Evolutionary conservation across 1,140 invertebrate species (phyloP).

Genomic region (Calycopis cecrops): DNA sequence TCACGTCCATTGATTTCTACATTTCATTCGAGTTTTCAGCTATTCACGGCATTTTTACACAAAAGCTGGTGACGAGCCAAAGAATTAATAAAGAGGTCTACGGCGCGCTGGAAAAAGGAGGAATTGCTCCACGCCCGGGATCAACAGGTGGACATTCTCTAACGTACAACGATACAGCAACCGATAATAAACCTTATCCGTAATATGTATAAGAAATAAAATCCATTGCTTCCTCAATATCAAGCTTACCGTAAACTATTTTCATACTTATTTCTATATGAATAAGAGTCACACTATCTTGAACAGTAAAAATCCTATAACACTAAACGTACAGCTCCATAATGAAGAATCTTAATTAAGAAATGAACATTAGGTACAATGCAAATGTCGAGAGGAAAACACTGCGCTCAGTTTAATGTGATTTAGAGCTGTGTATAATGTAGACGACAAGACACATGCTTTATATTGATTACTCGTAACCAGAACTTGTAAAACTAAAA

Average conservation of each 20-base stretch:
- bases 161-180: neutral
- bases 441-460: too few species aligned
- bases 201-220: neutral
- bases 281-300: neutral
- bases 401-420: too few species aligned
- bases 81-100: conserved; percentile 7
- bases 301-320: neutral
- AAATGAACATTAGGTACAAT: neutral
- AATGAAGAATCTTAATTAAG: neutral
- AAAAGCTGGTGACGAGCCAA: neutral
- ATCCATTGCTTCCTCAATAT: neutral
- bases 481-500: too few species aligned
- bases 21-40: too few species aligned
- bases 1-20: too few species aligned
- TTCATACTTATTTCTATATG: neutral
- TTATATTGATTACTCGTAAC: too few species aligned
- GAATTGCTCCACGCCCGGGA: conserved; percentile 3
- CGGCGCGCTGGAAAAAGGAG: neutral
- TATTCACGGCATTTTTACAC: neutral
- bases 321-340: neutral
- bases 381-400: too few species aligned
- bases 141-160: conserved; percentile 10
- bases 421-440: too few species aligned
- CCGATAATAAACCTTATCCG: neutral
- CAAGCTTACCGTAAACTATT: neutral